Conservation (phyloP, 2,888 invertebrate species). For the Hartigia nigra region DNA sequence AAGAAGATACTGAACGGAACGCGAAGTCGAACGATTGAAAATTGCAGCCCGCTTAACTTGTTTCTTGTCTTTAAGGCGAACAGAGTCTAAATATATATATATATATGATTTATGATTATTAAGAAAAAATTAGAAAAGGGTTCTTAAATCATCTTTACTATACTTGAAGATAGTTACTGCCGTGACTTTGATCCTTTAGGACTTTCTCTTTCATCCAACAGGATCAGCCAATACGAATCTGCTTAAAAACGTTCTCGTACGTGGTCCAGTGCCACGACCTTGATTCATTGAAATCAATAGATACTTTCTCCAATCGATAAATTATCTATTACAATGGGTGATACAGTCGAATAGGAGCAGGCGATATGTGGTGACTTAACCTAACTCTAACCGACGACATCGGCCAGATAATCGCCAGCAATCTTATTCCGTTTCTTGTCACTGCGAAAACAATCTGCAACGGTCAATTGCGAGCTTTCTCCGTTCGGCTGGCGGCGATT, state of each 20-base stretch:
- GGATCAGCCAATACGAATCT: background rate
- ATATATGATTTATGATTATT: background rate
- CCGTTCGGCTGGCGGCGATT: background rate
- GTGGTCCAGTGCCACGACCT: background rate
- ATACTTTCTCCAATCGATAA: background rate
- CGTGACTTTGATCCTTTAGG: background rate
- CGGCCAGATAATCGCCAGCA: background rate
- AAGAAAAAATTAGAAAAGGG: background rate
- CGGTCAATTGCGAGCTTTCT: background rate
- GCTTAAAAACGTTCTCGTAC: background rate
- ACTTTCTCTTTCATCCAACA: background rate
- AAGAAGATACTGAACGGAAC: background rate
- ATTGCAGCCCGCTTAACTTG: background rate
- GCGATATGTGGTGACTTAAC: background rate
- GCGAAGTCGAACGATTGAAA: background rate
- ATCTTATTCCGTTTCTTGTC: background rate
- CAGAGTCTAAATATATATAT: background rate
- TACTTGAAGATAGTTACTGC: background rate
- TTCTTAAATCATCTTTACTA: background rate
- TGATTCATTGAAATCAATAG: background rate
- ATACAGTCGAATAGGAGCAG: background rate
- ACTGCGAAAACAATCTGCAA: background rate
- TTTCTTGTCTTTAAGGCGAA: background rate
- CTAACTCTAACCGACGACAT: background rate
- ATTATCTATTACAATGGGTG: background rate